A percentile compares a stretch with the other conserved stretches of the same genome.
These are phyloP conservation scores for Thymallus thymallus DNA, from an alignment of 2,113 vertebrate species.

Conservation along the genomic window DNA sequence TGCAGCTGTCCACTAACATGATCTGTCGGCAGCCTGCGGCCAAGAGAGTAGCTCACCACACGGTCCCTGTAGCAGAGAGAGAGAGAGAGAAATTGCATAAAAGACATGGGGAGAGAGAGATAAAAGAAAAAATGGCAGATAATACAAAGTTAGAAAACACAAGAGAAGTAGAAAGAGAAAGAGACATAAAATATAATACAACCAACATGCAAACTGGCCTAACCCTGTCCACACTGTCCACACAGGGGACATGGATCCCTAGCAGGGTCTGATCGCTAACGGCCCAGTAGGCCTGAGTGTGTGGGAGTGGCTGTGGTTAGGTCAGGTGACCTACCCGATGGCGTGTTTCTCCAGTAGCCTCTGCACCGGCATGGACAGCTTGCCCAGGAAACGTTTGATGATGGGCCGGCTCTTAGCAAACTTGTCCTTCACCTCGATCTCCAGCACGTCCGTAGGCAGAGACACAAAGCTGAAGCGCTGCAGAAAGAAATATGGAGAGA, in stretches of 20 bases:
- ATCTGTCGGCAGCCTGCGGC: constrained; percentile 93
- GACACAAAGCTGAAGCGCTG: constrained; percentile 96
- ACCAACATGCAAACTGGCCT: background rate
- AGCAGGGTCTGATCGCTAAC: background rate
- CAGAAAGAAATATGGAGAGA: constrained; percentile 42
- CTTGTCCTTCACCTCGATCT: constrained; percentile 99
- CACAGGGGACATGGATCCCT: background rate
- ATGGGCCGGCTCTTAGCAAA: constrained; percentile 97
- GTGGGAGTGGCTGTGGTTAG: background rate
- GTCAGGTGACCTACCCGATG: constrained; percentile 81
- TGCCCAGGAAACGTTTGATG: constrained; percentile 97
- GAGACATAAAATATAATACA: too few relatives aligned
- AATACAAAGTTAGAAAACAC: too few relatives aligned
- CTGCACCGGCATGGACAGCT: constrained; percentile 92
- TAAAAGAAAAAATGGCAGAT: too few relatives aligned
- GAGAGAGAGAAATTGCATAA: background rate
- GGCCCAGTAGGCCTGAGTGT: background rate
- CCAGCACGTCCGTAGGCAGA: constrained; percentile 94
- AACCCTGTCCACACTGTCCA: too few relatives aligned
- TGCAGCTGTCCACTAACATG: constrained; percentile 97
- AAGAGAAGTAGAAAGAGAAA: too few relatives aligned
- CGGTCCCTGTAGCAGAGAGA: constrained; percentile 83
- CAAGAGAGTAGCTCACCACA: constrained; percentile 91
- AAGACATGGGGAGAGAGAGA: background rate
- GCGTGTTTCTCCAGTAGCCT: constrained; percentile 95